phyloP scores from a whole-genome alignment of 2,888 invertebrate genomes.

The Conus canariensis region DNA sequence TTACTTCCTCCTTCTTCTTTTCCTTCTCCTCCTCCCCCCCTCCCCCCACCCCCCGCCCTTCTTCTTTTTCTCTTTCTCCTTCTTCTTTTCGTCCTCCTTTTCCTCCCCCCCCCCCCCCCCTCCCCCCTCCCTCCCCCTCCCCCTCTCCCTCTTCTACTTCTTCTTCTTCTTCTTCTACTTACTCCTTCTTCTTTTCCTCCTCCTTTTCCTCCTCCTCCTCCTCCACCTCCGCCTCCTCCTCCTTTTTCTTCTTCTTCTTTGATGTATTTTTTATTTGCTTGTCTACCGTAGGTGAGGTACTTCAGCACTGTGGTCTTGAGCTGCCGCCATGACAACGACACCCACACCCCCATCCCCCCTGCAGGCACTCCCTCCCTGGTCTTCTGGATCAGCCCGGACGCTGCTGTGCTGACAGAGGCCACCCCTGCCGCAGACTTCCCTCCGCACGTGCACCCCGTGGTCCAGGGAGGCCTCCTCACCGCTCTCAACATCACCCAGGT shows the following conservation, averaged over 20 bases:
- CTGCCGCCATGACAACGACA: constrained; percentile 14
- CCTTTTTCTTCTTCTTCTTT: neutral
- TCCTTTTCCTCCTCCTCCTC: neutral
- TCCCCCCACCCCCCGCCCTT: neutral
- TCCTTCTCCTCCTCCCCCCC: neutral
- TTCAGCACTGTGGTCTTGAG: neutral
- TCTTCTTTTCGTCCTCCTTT: neutral
- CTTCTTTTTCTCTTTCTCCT: neutral
- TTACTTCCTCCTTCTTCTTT: neutral
- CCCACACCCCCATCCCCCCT: neutral
- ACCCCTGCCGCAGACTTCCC: constrained; percentile 15
- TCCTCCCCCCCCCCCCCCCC: neutral
- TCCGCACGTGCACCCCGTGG: neutral
- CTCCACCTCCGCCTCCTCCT: neutral
- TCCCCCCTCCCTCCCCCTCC: neutral
- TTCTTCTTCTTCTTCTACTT: neutral
- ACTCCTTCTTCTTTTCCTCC: neutral
- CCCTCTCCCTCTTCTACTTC: neutral
- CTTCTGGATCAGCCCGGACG: constrained; percentile 45
- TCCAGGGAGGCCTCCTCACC: neutral
- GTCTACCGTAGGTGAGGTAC: neutral
- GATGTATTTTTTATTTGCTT: neutral
- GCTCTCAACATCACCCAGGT: constrained; percentile 43
- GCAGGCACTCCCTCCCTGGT: neutral
- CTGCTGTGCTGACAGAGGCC: constrained; percentile 20